Conservation (phyloP, 2,888 invertebrate species). For the Tetragnatha montana region DNA sequence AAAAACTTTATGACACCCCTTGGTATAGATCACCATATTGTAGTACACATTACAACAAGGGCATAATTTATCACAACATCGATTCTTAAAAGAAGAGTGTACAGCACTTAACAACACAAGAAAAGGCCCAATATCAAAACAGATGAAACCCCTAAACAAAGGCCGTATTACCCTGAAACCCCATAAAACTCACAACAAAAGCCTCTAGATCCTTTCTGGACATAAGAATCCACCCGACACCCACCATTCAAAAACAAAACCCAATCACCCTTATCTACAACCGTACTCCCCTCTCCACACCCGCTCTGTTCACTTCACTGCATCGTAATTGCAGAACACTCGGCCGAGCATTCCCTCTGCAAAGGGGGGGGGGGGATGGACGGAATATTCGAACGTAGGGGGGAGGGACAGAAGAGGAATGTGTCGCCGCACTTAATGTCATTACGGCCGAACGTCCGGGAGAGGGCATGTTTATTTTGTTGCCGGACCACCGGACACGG, state of each 20-base stretch:
- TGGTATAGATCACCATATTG: no score
- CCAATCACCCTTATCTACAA: background rate
- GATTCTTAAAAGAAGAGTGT: no score
- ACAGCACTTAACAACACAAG: no score
- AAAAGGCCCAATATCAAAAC: no score
- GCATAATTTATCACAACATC: no score
- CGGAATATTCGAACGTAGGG: background rate
- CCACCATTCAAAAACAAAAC: background rate
- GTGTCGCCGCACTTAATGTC: constrained; percentile 55
- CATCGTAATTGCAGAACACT: constrained; percentile 1
- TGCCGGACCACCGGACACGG: constrained; percentile 47
- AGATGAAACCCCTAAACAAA: no score
- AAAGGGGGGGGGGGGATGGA: background rate
- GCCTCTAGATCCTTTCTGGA: no score
- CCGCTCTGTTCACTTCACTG: background rate
- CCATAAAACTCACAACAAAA: background rate
- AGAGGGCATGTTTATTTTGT: constrained; percentile 45
- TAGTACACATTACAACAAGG: no score
- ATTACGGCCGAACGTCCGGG: constrained; percentile 51
- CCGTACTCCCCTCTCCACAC: background rate
- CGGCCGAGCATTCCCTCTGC: constrained; percentile 1
- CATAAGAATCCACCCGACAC: background rate
- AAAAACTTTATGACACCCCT: no score
- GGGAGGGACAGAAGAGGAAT: background rate
- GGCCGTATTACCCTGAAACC: no score